A percentile compares a stretch with the other conserved stretches of the same genome.
These are phyloP conservation scores for Uropetala carovei DNA, from an alignment of 2,888 invertebrate species.

Conservation along the genomic window DNA sequence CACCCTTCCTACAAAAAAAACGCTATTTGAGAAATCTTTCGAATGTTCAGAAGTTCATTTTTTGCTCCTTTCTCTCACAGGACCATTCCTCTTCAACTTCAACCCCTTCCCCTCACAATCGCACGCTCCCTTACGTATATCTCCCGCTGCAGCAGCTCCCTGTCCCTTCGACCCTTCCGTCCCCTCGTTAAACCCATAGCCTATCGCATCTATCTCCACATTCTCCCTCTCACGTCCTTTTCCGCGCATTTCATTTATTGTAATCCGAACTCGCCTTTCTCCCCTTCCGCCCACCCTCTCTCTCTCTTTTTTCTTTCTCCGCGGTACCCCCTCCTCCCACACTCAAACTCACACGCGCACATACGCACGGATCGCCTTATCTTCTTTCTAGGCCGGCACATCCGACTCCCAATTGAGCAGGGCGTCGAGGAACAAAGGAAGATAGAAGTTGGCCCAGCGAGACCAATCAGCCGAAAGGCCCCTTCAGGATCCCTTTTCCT, in stretches of 20 bases:
- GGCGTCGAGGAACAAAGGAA: slow-evolving; percentile 38
- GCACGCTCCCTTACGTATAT: not conserved
- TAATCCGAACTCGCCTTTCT: slow-evolving; percentile 37
- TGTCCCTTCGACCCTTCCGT: not conserved
- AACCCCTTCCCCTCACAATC: not conserved
- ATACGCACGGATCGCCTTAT: slow-evolving; percentile 27
- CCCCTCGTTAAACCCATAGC: slow-evolving; percentile 30
- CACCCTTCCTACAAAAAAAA: not conserved
- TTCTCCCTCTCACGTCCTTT: too few relatives aligned
- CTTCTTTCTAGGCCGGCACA: not conserved
- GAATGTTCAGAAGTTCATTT: too few relatives aligned
- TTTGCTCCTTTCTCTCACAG: too few relatives aligned
- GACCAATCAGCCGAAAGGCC: slow-evolving; percentile 37
- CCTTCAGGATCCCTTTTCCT: not conserved
- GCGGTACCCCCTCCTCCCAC: not conserved
- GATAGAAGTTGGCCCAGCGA: not conserved
- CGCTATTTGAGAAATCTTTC: not conserved
- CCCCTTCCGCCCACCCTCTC: not conserved
- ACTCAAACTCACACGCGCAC: not conserved
- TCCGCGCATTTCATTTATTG: slow-evolving; percentile 46
- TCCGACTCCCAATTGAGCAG: slow-evolving; percentile 44
- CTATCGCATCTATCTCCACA: slow-evolving; percentile 34
- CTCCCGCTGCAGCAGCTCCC: not conserved
- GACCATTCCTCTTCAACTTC: not conserved
- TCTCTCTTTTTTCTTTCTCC: not conserved